phyloP scores from a whole-genome alignment of 2,797 vertebrate species.

The Melanogrammus aeglefinus region DNA sequence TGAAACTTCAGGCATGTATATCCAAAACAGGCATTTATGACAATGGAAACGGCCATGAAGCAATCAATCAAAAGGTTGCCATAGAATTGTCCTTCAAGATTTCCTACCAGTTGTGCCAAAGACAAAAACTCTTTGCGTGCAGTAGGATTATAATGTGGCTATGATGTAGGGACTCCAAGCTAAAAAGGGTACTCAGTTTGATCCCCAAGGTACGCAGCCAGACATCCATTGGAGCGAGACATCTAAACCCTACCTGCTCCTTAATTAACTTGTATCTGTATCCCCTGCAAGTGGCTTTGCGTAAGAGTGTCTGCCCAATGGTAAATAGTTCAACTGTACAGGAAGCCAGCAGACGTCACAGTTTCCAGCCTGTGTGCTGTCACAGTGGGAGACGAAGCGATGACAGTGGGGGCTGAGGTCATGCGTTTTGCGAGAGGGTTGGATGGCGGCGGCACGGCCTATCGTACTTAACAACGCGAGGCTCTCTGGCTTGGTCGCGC shows the following conservation, averaged over 20 bases:
- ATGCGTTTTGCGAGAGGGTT: conserved; percentile 53
- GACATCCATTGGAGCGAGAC: neutral
- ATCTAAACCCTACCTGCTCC: neutral
- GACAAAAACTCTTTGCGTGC: conserved; percentile 5
- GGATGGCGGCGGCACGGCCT: conserved; percentile 55
- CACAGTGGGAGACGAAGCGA: conserved; percentile 59
- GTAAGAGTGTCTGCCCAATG: conserved; percentile 16
- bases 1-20: neutral
- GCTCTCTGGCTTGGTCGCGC: conserved; percentile 58
- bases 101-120: conserved; percentile 39
- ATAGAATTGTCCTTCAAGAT: conserved; percentile 40
- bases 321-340: conserved; percentile 24
- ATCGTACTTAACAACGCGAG: conserved; percentile 49
- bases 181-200: neutral
- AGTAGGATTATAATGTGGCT: neutral
- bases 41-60: neutral
- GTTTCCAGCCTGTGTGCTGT: conserved; percentile 68
- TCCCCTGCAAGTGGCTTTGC: neutral
- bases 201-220: neutral
- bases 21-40: neutral
- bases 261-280: neutral
- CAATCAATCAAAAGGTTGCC: neutral
- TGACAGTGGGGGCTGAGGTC: conserved; percentile 72
- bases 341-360: conserved; percentile 60
- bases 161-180: neutral